Percentiles rank a stretch among this genome's conserved stretches.
Conservation (phyloP, 1,140 invertebrate species). For the Euborellia annulipes region DNA sequence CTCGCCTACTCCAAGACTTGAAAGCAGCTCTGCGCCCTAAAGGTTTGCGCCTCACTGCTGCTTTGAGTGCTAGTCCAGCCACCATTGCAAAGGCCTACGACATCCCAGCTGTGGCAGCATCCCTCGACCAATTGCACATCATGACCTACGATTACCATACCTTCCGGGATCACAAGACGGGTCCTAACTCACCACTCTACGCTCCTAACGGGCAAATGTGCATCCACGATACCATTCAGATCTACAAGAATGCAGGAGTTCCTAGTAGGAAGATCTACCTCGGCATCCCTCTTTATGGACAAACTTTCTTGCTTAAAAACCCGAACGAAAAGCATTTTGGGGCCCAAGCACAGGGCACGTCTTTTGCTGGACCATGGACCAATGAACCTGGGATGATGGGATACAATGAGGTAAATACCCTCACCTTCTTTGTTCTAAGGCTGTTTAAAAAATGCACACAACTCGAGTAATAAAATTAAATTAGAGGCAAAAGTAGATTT, state of each 20-base stretch:
- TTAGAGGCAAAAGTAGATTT: too few relatives aligned
- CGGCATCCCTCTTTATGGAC: conserved; percentile 32
- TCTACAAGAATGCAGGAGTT: conserved; percentile 28
- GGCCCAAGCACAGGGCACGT: conserved; percentile 14
- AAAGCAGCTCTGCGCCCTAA: conserved; percentile 38
- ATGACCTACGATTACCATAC: conserved; percentile 88
- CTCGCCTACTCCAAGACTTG: conserved; percentile 44
- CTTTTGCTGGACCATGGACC: conserved; percentile 28
- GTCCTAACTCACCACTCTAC: conserved; percentile 44
- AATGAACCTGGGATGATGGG: conserved; percentile 30
- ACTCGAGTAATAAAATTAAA: too few relatives aligned
- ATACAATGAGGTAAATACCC: conserved; percentile 31
- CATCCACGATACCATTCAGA: conserved; percentile 15
- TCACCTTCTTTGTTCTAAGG: too few relatives aligned
- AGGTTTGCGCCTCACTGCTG: conserved; percentile 52
- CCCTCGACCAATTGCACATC: conserved; percentile 69
- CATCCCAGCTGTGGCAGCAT: conserved; percentile 46
- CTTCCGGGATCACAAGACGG: conserved; percentile 57
- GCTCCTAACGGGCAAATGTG: conserved; percentile 21
- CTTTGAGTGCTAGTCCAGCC: conserved; percentile 51
- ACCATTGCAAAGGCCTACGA: conserved; percentile 62
- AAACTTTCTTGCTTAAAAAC: conserved; percentile 28
- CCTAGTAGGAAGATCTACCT: conserved; percentile 28
- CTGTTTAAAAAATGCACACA: too few relatives aligned
- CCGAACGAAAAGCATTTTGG: conserved; percentile 12